Evolutionary conservation across 2,888 invertebrate genomes (phyloP).

Genomic region (Argynnis bischoffii): DNA sequence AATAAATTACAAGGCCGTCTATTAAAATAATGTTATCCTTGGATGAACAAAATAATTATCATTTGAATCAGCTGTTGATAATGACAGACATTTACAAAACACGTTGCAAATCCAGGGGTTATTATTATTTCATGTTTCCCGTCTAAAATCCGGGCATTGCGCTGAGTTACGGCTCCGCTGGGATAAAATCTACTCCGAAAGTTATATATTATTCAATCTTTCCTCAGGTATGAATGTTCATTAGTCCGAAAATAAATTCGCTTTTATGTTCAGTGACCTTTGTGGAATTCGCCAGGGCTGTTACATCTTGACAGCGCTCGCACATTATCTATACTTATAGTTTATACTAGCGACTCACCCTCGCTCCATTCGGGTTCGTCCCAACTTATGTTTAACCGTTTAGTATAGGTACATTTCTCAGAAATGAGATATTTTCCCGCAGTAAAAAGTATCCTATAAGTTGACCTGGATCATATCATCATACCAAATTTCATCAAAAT

Average conservation of each 20-base stretch:
- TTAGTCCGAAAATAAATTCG: conserved; percentile 52
- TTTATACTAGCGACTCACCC: too few relatives aligned
- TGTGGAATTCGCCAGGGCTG: conserved; percentile 37
- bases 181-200: conserved; percentile 63
- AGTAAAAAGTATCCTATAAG: too few relatives aligned
- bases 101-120: conserved; percentile 52
- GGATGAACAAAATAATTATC: conserved; percentile 14
- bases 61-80: conserved; percentile 24
- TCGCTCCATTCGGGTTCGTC: too few relatives aligned
- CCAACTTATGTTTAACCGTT: too few relatives aligned
- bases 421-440: too few relatives aligned
- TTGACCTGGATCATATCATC: too few relatives aligned
- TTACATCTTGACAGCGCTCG: conserved; percentile 29
- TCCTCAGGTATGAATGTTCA: conserved; percentile 76
- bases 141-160: conserved; percentile 56
- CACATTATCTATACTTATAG: too few relatives aligned
- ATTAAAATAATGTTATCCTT: neutral
- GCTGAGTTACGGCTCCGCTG: conserved; percentile 66
- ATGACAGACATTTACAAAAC: conserved; percentile 31
- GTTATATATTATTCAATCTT: conserved; percentile 75
- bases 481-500: too few relatives aligned
- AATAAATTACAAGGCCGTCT: neutral
- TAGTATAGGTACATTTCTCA: too few relatives aligned
- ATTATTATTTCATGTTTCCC: conserved; percentile 47
- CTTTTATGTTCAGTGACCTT: conserved; percentile 61